phyloP scores from a whole-genome alignment of 1,140 invertebrate species.

The Aphaenogaster rudis region DNA sequence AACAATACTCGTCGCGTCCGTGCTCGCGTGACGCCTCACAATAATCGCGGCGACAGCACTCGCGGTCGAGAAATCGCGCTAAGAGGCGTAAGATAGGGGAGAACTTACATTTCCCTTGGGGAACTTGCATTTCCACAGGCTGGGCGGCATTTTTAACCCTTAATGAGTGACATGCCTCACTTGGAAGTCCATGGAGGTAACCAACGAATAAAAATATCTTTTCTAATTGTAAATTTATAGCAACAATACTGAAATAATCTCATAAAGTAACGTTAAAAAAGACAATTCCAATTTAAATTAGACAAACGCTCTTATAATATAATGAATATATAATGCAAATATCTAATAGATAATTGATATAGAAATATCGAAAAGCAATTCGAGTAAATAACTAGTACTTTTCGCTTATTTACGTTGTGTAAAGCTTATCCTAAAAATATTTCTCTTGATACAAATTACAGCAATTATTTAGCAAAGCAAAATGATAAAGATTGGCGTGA shows the following conservation, averaged over 20 bases:
- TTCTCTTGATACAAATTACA: conserved; percentile 27
- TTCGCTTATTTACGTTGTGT: not conserved
- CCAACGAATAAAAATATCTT: not conserved
- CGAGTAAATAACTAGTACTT: not conserved
- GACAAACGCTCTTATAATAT: not conserved
- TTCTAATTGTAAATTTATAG: not conserved
- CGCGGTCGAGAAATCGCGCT: not conserved
- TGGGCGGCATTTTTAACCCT: not conserved
- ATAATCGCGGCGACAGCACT: not conserved
- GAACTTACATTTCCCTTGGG: not conserved
- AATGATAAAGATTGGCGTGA: not conserved
- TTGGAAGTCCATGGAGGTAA: not conserved
- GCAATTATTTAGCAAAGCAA: conserved; percentile 30
- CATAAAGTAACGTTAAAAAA: not conserved
- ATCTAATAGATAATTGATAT: not conserved
- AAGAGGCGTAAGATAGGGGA: not conserved
- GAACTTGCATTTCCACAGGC: not conserved
- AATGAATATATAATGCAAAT: not conserved
- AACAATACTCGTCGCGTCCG: conserved; percentile 29
- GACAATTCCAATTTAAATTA: not conserved
- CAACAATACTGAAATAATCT: not conserved
- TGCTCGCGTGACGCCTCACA: conserved; percentile 15
- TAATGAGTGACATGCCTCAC: not conserved
- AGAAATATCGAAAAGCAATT: not conserved
- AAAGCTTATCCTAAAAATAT: not conserved